Evolutionary conservation across 2,888 invertebrate genomes (phyloP).

Genomic region (Gordius sp.): DNA sequence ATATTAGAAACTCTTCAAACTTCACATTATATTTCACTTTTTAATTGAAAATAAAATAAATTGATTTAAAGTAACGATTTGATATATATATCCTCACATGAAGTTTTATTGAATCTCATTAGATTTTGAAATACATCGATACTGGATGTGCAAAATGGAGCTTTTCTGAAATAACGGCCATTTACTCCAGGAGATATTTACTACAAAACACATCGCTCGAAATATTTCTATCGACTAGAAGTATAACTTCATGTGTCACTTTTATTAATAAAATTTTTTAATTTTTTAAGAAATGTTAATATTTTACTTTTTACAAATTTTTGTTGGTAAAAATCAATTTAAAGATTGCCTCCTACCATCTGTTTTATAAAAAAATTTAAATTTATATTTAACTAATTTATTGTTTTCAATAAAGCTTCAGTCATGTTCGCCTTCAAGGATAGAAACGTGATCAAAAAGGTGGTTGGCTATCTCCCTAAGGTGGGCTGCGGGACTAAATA

Average conservation of each 20-base stretch:
- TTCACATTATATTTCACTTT: too few species aligned
- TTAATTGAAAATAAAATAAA: too few species aligned
- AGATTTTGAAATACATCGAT: conserved; percentile 89
- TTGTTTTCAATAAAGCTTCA: conserved; percentile 45
- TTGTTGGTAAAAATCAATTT: not conserved
- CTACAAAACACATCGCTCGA: conserved; percentile 81
- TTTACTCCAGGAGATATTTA: conserved; percentile 80
- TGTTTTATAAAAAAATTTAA: too few species aligned
- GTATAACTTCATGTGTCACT: conserved; percentile 34
- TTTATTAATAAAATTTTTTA: not conserved
- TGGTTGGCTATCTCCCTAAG: conserved; percentile 78
- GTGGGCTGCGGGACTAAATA: conserved; percentile 98
- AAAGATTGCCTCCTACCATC: too few species aligned
- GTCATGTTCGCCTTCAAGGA: conserved; percentile 95
- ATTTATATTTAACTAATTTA: conserved; percentile 16
- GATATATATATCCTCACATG: not conserved
- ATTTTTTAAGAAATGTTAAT: conserved; percentile 12
- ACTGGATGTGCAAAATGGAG: conserved; percentile 90
- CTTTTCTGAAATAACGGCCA: conserved; percentile 91
- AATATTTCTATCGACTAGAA: conserved; percentile 90
- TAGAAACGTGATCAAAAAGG: conserved; percentile 82
- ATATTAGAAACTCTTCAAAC: too few species aligned
- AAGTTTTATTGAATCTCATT: conserved; percentile 30
- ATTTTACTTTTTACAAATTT: not conserved
- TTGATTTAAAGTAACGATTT: not conserved